A percentile compares a stretch with the other conserved stretches of the same genome.
phyloP scores from a whole-genome alignment of 1,140 invertebrate species.

The Apis florea region DNA sequence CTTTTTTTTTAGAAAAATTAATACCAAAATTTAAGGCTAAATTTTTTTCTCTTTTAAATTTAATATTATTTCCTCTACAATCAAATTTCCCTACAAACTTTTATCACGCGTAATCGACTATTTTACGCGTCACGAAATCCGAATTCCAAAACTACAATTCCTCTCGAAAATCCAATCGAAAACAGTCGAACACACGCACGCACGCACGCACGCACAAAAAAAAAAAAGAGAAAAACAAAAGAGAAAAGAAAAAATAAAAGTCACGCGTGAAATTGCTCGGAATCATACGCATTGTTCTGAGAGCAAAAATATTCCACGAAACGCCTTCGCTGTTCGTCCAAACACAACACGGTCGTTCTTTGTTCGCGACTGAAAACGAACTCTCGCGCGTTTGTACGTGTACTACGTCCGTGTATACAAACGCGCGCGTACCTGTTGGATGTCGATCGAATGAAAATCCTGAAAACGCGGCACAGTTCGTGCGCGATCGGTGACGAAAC shows the following conservation, averaged over 20 bases:
- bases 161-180: background rate
- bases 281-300: background rate
- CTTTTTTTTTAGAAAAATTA: too few relatives aligned
- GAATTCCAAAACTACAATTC: background rate
- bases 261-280: constrained; percentile 9
- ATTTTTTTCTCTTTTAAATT: too few relatives aligned
- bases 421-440: background rate
- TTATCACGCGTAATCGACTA: background rate
- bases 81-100: background rate
- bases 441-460: constrained; percentile 5
- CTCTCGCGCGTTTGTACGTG: background rate
- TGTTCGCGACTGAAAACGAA: background rate
- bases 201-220: background rate
- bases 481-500: constrained; percentile 20
- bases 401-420: background rate
- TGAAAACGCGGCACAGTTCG: background rate
- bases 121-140: background rate
- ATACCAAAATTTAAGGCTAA: too few relatives aligned
- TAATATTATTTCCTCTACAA: too few relatives aligned
- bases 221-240: background rate
- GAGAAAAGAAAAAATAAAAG: background rate
- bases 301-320: background rate
- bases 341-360: background rate
- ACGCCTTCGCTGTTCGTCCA: constrained; percentile 4
- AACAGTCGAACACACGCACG: background rate